Conservation (phyloP, 1,140 invertebrate species). For the Elysia chlorotica region DNA sequence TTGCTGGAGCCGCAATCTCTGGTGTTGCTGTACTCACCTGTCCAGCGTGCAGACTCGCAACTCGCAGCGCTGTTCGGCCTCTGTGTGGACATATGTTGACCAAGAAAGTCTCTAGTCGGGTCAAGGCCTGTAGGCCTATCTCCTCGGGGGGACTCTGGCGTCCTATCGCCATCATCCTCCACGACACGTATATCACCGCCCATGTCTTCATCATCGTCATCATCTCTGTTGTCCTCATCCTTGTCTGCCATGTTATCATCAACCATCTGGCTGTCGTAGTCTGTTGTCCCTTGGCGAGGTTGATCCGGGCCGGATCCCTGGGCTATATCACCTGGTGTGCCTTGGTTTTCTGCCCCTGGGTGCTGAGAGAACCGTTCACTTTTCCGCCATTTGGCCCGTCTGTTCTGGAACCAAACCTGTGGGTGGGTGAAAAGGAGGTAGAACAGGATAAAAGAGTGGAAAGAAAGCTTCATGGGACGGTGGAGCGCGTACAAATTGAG, state of each 20-base stretch:
- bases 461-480: not conserved
- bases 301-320: not conserved
- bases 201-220: conserved; percentile 25
- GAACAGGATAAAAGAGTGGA: not conserved
- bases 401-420: conserved; percentile 99
- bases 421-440: not conserved
- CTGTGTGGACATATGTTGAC: too few relatives aligned
- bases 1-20: too few relatives aligned
- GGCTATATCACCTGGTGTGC: not conserved
- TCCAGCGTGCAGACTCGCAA: too few relatives aligned
- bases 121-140: too few relatives aligned
- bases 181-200: too few relatives aligned
- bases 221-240: conserved; percentile 27
- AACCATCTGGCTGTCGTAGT: not conserved
- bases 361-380: conserved; percentile 57
- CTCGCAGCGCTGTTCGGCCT: too few relatives aligned
- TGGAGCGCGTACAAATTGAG: not conserved
- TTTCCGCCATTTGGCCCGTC: conserved; percentile 97
- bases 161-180: too few relatives aligned
- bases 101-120: too few relatives aligned
- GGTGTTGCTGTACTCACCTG: too few relatives aligned
- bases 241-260: conserved; percentile 3
- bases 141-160: too few relatives aligned
- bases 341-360: conserved; percentile 66
- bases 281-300: not conserved